Conservation (phyloP, 2,797 vertebrate species). For the Mustela erminea region DNA sequence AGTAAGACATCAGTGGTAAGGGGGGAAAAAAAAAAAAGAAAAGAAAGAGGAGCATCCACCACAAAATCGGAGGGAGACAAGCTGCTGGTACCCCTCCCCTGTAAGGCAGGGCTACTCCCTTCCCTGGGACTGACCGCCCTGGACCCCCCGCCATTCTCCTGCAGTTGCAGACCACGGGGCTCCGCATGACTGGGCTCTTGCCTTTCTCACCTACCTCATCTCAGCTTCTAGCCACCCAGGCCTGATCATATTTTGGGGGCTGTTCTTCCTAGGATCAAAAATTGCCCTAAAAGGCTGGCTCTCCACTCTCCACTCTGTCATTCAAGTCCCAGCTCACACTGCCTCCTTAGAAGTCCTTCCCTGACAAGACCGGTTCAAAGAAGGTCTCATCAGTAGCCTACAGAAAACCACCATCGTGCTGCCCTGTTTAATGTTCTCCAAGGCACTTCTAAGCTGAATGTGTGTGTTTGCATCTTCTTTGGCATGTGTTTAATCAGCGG, state of each 20-base stretch:
- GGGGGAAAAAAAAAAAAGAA: too few relatives aligned
- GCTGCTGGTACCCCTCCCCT: accelerated
- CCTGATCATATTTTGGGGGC: too few relatives aligned
- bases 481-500: accelerated
- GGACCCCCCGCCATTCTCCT: accelerated
- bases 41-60: accelerated
- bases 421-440: not conserved
- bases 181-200: accelerated
- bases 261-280: not conserved
- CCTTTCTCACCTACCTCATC: not conserved
- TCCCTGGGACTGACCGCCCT: accelerated
- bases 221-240: not conserved
- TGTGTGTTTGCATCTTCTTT: not conserved
- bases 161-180: accelerated
- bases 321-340: not conserved
- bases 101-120: not conserved
- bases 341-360: not conserved
- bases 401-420: accelerated
- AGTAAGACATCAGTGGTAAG: accelerated
- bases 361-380: not conserved
- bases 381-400: not conserved
- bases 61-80: too few relatives aligned
- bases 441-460: not conserved
- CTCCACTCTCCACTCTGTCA: not conserved
- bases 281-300: not conserved